Base-by-base conservation (phyloP, 2,113 vertebrate genomes). In the Melanocharis versteri region DNA sequence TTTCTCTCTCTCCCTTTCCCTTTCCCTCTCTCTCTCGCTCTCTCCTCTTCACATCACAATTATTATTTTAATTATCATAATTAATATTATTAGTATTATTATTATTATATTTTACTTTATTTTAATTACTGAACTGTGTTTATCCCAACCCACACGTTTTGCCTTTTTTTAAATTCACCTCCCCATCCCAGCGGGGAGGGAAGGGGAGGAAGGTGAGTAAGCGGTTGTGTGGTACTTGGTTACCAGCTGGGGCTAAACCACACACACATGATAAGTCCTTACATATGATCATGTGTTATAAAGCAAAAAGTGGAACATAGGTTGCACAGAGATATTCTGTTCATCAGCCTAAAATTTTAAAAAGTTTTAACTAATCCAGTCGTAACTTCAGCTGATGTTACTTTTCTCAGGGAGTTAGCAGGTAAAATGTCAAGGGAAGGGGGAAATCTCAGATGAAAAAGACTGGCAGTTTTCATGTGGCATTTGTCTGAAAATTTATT, bases 331-430 rank as follows among this genome's bases (percentile, higher is more conserved):
- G 7, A 18, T n/a, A 39, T 76, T 66, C 57, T 57, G 18, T 28
- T 71, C 37, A 61, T 35, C 37, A 44, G 20, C 27, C 28, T 75
- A 42, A 64, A 62, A 28, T 68, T 83, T 71, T 64, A 28, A 61
- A 40, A 89, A 44, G 11, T 62, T 77, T 21, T 60, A 40, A 48
- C 33, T 54, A 45, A 81, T 42, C 9, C 40, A 28, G 20, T 26
- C 37, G 23, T 50, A 64, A 22, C 33, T 77, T 77, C 37, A 62
- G 16, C 28, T 42, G 26, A 10, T 31, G 30, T 71, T 90, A 35
- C 2, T 18, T 4, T 30, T 40, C n/a, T 58, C 15, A 19, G 47
- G n/a, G 23, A 78, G 27, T 18, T 21, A 39, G 51, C 0, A 0
- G 4, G 22, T 57, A 66, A 71, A 30, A 75, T 45, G 48, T 78